These are phyloP conservation scores for Taxidea taxus DNA, from an alignment of 2,113 vertebrate genomes.

Conservation along the genomic window DNA sequence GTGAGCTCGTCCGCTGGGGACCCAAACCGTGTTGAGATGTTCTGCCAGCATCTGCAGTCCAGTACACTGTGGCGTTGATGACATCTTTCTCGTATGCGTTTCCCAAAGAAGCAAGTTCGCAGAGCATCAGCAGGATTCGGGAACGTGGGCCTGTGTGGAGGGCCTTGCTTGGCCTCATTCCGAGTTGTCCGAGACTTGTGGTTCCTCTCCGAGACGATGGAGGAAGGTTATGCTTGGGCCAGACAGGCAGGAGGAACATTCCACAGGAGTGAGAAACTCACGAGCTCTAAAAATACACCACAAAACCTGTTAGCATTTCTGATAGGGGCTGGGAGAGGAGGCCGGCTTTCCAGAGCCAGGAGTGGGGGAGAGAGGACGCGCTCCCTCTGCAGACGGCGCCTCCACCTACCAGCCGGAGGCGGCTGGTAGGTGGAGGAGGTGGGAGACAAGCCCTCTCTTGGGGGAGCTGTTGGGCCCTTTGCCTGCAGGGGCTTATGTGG, in stretches of 20 bases:
- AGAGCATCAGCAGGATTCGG: not conserved
- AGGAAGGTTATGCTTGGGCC: not conserved
- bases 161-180: not conserved
- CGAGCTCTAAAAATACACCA: fast-evolving
- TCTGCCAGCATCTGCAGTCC: fast-evolving
- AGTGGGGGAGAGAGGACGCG: not conserved
- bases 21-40: fast-evolving
- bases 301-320: not conserved
- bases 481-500: too few relatives aligned
- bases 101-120: not conserved
- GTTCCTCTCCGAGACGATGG: not conserved
- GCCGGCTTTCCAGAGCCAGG: not conserved
- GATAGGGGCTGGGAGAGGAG: not conserved
- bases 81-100: fast-evolving
- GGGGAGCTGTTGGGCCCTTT: not conserved
- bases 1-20: not conserved
- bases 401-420: too few relatives aligned
- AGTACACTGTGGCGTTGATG: fast-evolving
- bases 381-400: not conserved
- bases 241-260: not conserved
- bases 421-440: not conserved
- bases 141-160: fast-evolving
- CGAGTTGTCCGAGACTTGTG: not conserved
- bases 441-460: not conserved
- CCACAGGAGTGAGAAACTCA: not conserved